Evolutionary conservation across 2,113 vertebrate species (phyloP), one percentile per base, ranked within the genome.

Genomic region (Brachirus orientalis): DNA sequence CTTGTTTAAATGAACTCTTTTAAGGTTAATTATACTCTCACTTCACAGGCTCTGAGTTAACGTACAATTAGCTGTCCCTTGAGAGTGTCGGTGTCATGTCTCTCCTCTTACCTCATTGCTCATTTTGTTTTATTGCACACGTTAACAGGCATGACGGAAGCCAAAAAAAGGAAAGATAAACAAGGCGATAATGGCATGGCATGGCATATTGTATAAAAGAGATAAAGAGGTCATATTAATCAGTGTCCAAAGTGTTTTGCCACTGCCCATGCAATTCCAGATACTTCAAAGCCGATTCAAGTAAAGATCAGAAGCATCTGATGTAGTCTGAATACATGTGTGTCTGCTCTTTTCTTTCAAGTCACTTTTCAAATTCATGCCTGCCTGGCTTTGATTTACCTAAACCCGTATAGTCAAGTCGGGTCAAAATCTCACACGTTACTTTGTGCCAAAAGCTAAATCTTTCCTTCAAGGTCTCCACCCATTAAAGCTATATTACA

Each of bases 1-100:
- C 28, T 51, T 51, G 38, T 76, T 77, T 78, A 73, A 76, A 55
- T 69, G 50, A 61, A 63, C 54, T 74, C 51, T 47, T 67, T 46
- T 28, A 33, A 76, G 60, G 60, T 53, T 66, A 55, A 52, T 40
- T 48, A 13, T n/a, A n/a, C n/a, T n/a, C n/a, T n/a, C n/a, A n/a
- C n/a, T n/a, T n/a, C 38, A 48, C 11, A 53, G 43, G 52, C 72
- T 44, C 38, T 65, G 60, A 75, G 56, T 72, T 75, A 47, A 60
- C 57, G 22, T 19, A 52, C 38, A 50, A 63, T 72, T 62, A 44
- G 57, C 50, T 56, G 51, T 67, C 44, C 37, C 52, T 38, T 35
- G 19, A 46, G 41, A 60, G 17, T 44, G 64, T 38, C 19, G 20
- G 17, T 8, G 28, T 12, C 14, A 17, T 46, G 41, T 58, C 45